Evolutionary conservation across 2,888 invertebrate genomes (phyloP).

Genomic region (Macaria notata): DNA sequence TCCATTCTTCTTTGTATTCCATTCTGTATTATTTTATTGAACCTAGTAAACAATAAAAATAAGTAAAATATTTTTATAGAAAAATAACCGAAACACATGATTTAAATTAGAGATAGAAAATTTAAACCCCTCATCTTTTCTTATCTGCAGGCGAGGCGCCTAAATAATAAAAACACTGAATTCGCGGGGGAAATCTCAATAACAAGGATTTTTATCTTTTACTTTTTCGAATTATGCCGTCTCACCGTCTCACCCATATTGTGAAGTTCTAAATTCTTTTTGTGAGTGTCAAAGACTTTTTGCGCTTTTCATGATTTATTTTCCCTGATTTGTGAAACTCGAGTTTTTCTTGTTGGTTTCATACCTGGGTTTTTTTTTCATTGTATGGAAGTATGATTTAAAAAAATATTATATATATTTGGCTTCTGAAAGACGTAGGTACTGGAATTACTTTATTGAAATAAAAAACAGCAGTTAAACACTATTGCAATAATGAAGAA

Average conservation of each 20-base stretch:
- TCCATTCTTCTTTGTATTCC: no score
- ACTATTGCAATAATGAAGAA: no score
- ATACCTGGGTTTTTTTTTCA: no score
- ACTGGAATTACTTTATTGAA: no score
- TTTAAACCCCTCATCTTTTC: conserved; percentile 38
- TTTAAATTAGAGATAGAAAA: conserved; percentile 31
- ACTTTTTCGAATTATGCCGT: conserved; percentile 37
- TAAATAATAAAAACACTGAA: conserved; percentile 61
- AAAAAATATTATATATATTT: no score
- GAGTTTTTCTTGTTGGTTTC: background rate
- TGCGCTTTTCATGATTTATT: background rate
- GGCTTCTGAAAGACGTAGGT: no score
- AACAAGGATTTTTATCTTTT: conserved; percentile 52
- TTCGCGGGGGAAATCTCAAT: conserved; percentile 67
- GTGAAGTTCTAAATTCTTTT: conserved; percentile 32
- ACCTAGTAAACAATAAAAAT: no score
- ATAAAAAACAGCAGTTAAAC: no score
- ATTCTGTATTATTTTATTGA: no score
- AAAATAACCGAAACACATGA: background rate
- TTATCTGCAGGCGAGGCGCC: conserved; percentile 56
- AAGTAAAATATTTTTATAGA: no score
- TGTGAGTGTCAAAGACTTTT: conserved; percentile 4
- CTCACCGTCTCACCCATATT: conserved; percentile 23
- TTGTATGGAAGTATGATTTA: no score
- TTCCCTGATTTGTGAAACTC: conserved; percentile 4